Evolutionary conservation across 2,113 vertebrate genomes (phyloP).

Genomic region (Podiceps cristatus): DNA sequence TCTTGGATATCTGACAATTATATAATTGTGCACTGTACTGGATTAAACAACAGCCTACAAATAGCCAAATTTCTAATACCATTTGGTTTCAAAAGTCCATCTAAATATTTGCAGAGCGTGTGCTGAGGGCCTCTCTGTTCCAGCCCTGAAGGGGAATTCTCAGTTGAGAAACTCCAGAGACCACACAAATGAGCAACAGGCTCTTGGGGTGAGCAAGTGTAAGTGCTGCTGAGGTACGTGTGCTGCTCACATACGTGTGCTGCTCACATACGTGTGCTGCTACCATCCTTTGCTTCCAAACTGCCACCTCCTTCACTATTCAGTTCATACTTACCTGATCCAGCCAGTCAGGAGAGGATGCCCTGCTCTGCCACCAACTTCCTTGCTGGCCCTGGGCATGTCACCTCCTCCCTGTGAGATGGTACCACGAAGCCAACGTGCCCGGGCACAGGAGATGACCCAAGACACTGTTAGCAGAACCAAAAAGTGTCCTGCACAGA

Average conservation of each 20-base stretch:
- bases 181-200: not conserved
- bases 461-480: not conserved
- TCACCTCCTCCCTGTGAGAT: not conserved
- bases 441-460: fast-evolving
- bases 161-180: not conserved
- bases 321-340: fast-evolving
- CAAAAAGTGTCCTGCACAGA: not conserved
- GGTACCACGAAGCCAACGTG: fast-evolving
- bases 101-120: not conserved
- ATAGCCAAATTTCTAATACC: not conserved
- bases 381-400: fast-evolving
- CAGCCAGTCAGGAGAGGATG: not conserved
- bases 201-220: not conserved
- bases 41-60: not conserved
- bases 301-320: not conserved
- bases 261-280: not conserved
- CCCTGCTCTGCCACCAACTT: not conserved
- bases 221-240: not conserved
- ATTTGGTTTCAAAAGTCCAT: not conserved
- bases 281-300: not conserved
- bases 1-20: not conserved
- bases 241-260: not conserved
- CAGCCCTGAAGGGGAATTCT: not conserved
- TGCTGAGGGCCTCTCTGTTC: not conserved
- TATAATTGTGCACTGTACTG: not conserved